Conservation (phyloP, 2,888 invertebrate species). For the Cyclophora albipunctata region DNA sequence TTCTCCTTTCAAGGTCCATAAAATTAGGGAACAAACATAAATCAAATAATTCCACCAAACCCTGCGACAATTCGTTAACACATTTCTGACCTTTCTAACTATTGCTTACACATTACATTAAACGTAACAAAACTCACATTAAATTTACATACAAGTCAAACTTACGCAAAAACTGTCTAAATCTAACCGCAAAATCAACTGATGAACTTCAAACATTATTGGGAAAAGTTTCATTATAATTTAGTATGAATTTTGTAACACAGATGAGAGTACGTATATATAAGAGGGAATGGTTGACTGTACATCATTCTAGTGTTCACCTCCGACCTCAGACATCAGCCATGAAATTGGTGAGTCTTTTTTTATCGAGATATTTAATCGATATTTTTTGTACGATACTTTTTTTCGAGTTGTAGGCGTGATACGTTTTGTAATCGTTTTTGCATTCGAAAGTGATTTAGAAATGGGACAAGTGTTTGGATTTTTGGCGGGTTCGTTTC, state of each 20-base stretch:
- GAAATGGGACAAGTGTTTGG: background rate
- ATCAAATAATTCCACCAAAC: too few species aligned
- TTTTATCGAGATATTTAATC: constrained; percentile 9
- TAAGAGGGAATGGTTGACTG: constrained; percentile 33
- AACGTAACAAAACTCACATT: constrained; percentile 1
- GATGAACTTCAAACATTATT: constrained; percentile 45
- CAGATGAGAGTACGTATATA: constrained; percentile 39
- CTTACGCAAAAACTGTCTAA: constrained; percentile 15
- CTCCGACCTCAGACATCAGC: constrained; percentile 48
- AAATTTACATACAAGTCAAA: background rate
- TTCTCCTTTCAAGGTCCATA: too few species aligned
- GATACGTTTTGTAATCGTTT: constrained; percentile 10
- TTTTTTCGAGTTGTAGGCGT: background rate
- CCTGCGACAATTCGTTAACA: too few species aligned
- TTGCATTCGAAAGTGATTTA: too few species aligned
- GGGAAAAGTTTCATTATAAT: constrained; percentile 55
- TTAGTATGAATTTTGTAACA: constrained; percentile 62
- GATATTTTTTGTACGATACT: constrained; percentile 4
- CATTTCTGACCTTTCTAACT: too few species aligned
- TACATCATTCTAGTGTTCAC: constrained; percentile 52
- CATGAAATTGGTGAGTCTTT: constrained; percentile 63
- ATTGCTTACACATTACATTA: background rate
- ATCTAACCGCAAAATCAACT: constrained; percentile 36
- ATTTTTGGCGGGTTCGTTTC: constrained; percentile 6
- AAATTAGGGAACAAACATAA: too few species aligned